Evolutionary conservation across 2,888 invertebrate genomes (phyloP), one percentile per base, ranked within the genome.

Genomic region (Microctonus aethiopoides): DNA sequence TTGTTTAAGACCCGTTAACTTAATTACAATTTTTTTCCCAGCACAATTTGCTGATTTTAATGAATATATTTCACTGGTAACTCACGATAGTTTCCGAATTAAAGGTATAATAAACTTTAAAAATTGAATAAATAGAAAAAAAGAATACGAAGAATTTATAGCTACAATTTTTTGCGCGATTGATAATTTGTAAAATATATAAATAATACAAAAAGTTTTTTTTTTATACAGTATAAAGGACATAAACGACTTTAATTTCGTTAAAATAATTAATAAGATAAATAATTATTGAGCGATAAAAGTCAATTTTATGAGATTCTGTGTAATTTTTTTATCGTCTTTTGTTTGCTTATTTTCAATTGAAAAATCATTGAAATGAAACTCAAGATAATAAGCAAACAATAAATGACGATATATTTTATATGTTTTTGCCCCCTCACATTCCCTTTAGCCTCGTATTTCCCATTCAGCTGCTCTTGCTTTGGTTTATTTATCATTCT

Each of bases 31-130:
- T 66, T 54, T 54, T 71, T 60, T 68, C 67, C 67, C 63, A 69
- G 67, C 63, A 74, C 72, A 1, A n/a, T 46, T 46, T 20, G 62
- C 67, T 70, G 70, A 72, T 70, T 67, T 72, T 60, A 70, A 76
- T 72, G 70, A 75, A 75, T 76, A n/a, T n/a, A 75, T 24, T 64
- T 67, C 46, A 63, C 67, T 72, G 74, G 73, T 74, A 76, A 73
- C 73, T 67, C 67, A 61, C 59, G 39, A n/a, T n/a, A 69, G 66
- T 63, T 69, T 69, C 32, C 70, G 41, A 67, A 70, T 62, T 59
- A 72, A 34, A 57, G 68, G 57, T 70, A 36, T 64, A 60, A 71
- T 71, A 61, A 66, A 67, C 57, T 46, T 67, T 52, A n/a, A 32
- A 69, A 70, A 16, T 54, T 52, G 29, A 7, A 41, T 52, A 61